Percentiles rank a stretch among this genome's conserved stretches.
Conservation (phyloP, 2,888 invertebrate genomes). For the Helleia helle region DNA sequence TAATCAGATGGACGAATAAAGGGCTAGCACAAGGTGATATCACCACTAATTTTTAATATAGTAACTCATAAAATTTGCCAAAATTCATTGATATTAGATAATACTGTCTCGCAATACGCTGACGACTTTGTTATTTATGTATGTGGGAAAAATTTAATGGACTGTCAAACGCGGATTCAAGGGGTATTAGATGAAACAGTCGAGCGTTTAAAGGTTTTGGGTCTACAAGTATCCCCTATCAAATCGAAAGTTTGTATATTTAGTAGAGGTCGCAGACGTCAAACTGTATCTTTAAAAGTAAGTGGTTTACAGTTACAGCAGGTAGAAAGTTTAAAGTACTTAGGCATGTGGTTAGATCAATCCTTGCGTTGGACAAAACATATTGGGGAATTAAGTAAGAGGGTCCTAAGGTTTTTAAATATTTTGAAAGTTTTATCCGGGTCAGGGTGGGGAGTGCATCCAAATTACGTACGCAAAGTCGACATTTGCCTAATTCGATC, state of each 20-base stretch:
- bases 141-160: too few species aligned
- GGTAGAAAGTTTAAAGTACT: slow-evolving; percentile 11
- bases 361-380: slow-evolving; percentile 14
- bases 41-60: too few species aligned
- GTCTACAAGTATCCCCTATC: slow-evolving; percentile 9
- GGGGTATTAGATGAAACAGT: neutral
- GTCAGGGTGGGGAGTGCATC: slow-evolving; percentile 13
- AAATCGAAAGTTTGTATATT: slow-evolving; percentile 16
- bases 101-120: too few species aligned
- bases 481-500: slow-evolving; percentile 13
- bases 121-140: slow-evolving; percentile 4
- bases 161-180: neutral
- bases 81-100: too few species aligned
- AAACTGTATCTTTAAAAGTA: slow-evolving; percentile 4
- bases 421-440: slow-evolving; percentile 11
- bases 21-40: too few species aligned
- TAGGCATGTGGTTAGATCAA: slow-evolving; percentile 16
- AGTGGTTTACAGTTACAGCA: slow-evolving; percentile 2
- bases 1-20: too few species aligned
- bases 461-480: slow-evolving; percentile 9
- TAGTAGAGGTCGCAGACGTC: slow-evolving; percentile 4
- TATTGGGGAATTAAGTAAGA: slow-evolving; percentile 11
- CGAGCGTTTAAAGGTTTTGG: slow-evolving; percentile 1
- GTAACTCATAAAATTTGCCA: too few species aligned
- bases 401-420: slow-evolving; percentile 7